Base-by-base conservation (phyloP, 2,113 vertebrate genomes). In the Zosterops lateralis region DNA sequence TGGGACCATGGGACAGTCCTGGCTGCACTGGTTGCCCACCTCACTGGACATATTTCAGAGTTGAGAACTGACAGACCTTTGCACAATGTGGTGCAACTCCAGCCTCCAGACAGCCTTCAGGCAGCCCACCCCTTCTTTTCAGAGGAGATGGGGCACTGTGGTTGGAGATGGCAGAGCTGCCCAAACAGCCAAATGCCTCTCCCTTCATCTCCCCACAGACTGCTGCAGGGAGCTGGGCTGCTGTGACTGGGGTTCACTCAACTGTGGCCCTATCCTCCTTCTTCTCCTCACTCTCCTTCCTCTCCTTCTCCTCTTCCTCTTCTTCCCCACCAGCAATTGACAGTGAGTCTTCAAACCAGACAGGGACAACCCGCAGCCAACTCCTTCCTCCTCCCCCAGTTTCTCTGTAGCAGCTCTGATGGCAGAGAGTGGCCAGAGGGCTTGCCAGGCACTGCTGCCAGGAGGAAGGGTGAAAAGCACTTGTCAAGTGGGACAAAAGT, bases 181-280 rank as follows among this genome's bases (percentile, higher is more conserved):
- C 50, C 45, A 34, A 79, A 61, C 10, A 68, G 54, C 47, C 83
- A 64, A 65, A 68, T 0, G 0, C 21, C 4, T 0, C 7, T 12
- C 48, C 38, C 32, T 78, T 71, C 38, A 47, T 40, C 29, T 81
- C 71, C 29, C 57, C 44, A 29, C 1, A 0, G 1, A 53, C 22
- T 34, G 48, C 42, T 21, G 24, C 1, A 16, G 32, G 45, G 13
- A 68, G 26, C 32, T 3, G 17, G 62, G 25, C 51, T 74, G 57
- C 51, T 65, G 56, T 6, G 3, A 9, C 36, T 0, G 0, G 32
- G 19, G 25, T 10, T 58, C 12, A 26, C 1, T 1, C 20, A 66
- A 47, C 20, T 26, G 19, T 28, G 29, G 47, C 36, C 5, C 5
- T 25, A 51, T 77, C 50, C 8, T 56, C 29, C 17, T 66, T 18